These are phyloP conservation scores for Xanthorhoe spadicearia DNA, from an alignment of 2,888 invertebrate genomes.

Conservation along the genomic window DNA sequence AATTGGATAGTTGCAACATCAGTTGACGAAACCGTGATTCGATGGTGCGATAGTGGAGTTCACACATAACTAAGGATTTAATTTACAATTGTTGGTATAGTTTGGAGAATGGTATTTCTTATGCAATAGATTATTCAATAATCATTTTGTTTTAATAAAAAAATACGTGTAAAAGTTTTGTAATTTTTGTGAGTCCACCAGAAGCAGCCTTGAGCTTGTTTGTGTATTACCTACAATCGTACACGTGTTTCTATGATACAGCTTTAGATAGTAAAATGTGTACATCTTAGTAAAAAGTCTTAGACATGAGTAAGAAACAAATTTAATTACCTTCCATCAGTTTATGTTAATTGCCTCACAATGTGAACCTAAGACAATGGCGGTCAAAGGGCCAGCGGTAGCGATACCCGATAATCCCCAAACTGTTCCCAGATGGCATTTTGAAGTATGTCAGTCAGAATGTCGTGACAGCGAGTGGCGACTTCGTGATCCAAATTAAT, in stretches of 20 bases:
- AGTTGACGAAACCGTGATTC: constrained; percentile 66
- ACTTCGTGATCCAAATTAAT: constrained; percentile 85
- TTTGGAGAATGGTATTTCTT: constrained; percentile 29
- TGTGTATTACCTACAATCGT: no score
- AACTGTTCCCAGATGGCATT: constrained; percentile 76
- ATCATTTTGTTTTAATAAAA: no score
- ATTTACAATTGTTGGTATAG: constrained; percentile 47
- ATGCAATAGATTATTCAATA: constrained; percentile 7
- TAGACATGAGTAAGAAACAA: not conserved
- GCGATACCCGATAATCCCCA: constrained; percentile 69
- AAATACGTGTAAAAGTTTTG: no score
- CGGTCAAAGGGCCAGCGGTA: constrained; percentile 55
- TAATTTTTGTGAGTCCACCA: no score
- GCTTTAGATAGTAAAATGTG: no score
- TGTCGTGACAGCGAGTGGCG: constrained; percentile 83
- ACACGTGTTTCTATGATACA: not conserved
- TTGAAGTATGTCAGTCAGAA: constrained; percentile 82
- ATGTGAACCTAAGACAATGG: constrained; percentile 55
- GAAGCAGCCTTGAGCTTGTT: no score
- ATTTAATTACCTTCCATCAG: constrained; percentile 10
- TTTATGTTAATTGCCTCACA: constrained; percentile 21
- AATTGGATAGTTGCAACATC: constrained; percentile 81
- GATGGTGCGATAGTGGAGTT: constrained; percentile 62
- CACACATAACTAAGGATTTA: constrained; percentile 52
- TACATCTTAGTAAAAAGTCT: no score